Evolutionary conservation across 1,140 invertebrate species (phyloP), one percentile per base, ranked within the genome.

Genomic region (Campoletis sonorensis): DNA sequence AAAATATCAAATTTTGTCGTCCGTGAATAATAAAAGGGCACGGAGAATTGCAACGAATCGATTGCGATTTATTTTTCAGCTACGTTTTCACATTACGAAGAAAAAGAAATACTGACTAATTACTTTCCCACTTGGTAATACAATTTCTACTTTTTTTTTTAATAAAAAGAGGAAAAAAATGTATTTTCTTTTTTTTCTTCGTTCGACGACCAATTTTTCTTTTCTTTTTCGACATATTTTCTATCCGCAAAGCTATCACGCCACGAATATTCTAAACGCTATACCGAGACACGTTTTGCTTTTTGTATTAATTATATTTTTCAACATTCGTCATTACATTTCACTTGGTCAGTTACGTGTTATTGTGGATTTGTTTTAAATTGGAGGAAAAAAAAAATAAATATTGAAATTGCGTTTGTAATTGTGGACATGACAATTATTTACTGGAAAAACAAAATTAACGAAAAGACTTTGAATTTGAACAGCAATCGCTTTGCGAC

Each of bases 91-190:
- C 23, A 67, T 45, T 68, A 73, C 18, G 37, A 79, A n/a, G 40
- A 79, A 40, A 86, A 85, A 81, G 54, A 71, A 85, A 86, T 86
- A 85, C 82, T 85, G 82, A 45, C 40, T 33, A 79, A 40, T 76
- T 80, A 70, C 49, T 27, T 80, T 77, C 54, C 30, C 51, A 21
- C 23, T 77, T 30, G 54, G 5, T 77, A 61, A 77, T 77, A 77
- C 73, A 64, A 64, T 16, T 77, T 61, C 27, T 77, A 77, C 4
- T 64, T 45, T 15, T 4, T n/a, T n/a, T n/a, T n/a, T n/a, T 4
- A 64, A 23, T 5, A 64, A 64, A 64, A 27, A 54, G 26, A 75
- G 30, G 23, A 75, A 26, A 54, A 4, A n/a, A 21, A 11, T 26
- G 72, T n/a, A 7, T n/a, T n/a, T 54, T 70, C 67, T 70, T 70